Percentiles rank a stretch among this genome's conserved stretches.
phyloP scores from a whole-genome alignment of 1,140 invertebrate species.

The Papilio glaucus region DNA sequence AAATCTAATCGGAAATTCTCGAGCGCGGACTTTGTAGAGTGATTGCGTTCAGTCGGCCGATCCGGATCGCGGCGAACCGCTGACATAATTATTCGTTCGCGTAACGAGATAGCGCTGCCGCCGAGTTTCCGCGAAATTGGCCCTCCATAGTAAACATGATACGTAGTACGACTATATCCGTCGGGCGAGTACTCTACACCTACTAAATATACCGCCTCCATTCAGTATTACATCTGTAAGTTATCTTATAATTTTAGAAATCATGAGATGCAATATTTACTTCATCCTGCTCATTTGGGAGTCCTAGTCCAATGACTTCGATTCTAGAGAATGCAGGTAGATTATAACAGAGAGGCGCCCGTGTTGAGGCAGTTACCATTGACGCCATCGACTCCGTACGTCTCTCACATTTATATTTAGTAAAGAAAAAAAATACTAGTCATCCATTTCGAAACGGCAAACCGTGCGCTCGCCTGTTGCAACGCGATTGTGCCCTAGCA shows the following conservation, averaged over 20 bases:
- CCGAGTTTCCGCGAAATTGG: slow-evolving; percentile 65
- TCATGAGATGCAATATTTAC: slow-evolving; percentile 52
- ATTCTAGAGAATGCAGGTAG: slow-evolving; percentile 80
- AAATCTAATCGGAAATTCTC: slow-evolving; percentile 68
- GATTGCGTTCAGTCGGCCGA: slow-evolving; percentile 50
- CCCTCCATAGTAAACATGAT: slow-evolving; percentile 59
- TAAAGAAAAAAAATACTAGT: slow-evolving; percentile 19
- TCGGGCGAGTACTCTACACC: slow-evolving; percentile 56
- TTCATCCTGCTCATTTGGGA: slow-evolving; percentile 80
- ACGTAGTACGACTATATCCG: slow-evolving; percentile 56
- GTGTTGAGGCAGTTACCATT: slow-evolving; percentile 79
- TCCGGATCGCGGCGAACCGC: slow-evolving; percentile 64
- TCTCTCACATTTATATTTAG: slow-evolving; percentile 62
- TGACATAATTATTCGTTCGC: slow-evolving; percentile 75
- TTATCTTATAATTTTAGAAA: not conserved
- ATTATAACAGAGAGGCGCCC: slow-evolving; percentile 76
- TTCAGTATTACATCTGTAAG: slow-evolving; percentile 2
- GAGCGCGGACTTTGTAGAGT: slow-evolving; percentile 50
- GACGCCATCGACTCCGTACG: slow-evolving; percentile 82
- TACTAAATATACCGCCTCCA: slow-evolving; percentile 44
- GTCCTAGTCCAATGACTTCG: slow-evolving; percentile 69
- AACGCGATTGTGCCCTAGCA: slow-evolving; percentile 35
- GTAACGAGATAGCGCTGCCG: slow-evolving; percentile 65
- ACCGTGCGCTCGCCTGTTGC: slow-evolving; percentile 10
- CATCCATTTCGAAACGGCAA: slow-evolving; percentile 21